Base-by-base conservation (phyloP, 2,113 vertebrate species). In the Acrocephalus arundinaceus region DNA sequence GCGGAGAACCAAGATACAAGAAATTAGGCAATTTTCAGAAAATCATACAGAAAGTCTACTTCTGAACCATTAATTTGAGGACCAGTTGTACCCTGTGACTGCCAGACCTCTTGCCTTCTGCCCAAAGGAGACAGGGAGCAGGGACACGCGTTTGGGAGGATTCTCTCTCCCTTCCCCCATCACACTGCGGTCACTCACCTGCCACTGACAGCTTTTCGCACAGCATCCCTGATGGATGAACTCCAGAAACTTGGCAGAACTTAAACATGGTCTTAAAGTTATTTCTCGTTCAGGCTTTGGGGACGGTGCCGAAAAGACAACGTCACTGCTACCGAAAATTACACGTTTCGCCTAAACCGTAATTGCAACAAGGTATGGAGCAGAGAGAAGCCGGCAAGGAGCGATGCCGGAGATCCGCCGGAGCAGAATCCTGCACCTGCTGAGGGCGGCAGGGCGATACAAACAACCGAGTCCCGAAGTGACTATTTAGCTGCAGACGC, bases 381-480 rank as follows among this genome's bases (percentile, higher is more conserved):
- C 83, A 71, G 45, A 19, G 28, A 18, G 72, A 9, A 68, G 31
- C 52, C 45, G 27, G 23, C 46, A 10, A 8, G n/a, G 30, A 22
- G 3, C 0, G 67, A 62, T 24, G 77, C 9, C 20, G 27, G 52
- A 13, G 89, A 48, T 15, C n/a, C 2, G 84, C 66, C 13, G 23
- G 81, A 30, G 85, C 77, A 31, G 41, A 45, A 71, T n/a, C 43
- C 61, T 20, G 85, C 90, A 85, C 78, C 94, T 59, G 94, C 93
- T 4, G 70, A 43, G 33, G 62, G 71, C 46, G 13, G 77, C 73
- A 31, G 51, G 33, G 65, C 51, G 49, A 70, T 7, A 62, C 78
- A 41, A 49, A 63, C 87, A 93, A 43, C 73, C 65, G 20, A 67
- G 87, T 87, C 70, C 90, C 74, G 35, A 30, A 91, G 91, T 80